A percentile compares a stretch with the other conserved stretches of the same genome.
These are phyloP conservation scores for Taurulus bubalis DNA, from an alignment of 2,113 vertebrate species.

Conservation along the genomic window DNA sequence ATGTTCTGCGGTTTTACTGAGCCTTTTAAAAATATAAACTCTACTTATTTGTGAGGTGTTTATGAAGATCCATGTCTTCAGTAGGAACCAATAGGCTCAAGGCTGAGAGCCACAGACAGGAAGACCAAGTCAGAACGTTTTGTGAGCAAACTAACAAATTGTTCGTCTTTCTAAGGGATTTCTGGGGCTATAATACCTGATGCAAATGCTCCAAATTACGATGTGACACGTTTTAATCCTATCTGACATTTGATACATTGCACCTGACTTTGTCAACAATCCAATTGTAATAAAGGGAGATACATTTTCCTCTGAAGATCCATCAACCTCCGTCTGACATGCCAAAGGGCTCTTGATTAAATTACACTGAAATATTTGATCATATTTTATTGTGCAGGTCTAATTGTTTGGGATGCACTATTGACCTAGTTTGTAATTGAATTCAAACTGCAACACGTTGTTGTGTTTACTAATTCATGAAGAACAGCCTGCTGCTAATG, in stretches of 20 bases:
- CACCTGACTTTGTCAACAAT: constrained; percentile 14
- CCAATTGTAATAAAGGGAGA: constrained; percentile 13
- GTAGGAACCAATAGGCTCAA: background rate
- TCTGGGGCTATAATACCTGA: background rate
- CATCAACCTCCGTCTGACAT: constrained; percentile 21
- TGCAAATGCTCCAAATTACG: background rate
- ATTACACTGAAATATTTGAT: constrained; percentile 45
- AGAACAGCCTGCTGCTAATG: constrained; percentile 64
- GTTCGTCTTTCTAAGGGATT: background rate
- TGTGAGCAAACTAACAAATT: background rate
- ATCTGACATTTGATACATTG: background rate
- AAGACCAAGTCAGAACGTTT: no score
- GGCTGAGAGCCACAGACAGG: no score
- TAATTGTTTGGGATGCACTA: constrained; percentile 64
- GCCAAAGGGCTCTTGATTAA: constrained; percentile 46
- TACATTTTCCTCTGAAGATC: constrained; percentile 25
- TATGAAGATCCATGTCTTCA: background rate
- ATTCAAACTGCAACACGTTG: constrained; percentile 54
- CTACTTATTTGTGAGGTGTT: background rate
- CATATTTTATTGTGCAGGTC: constrained; percentile 42
- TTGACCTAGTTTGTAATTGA: constrained; percentile 66
- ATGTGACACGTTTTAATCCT: background rate
- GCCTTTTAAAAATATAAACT: background rate
- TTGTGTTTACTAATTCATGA: constrained; percentile 68
- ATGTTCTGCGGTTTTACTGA: background rate